Percentiles rank a stretch among this genome's conserved stretches.
Conservation (phyloP, 2,888 invertebrate species). For the Apotomis capreana region DNA sequence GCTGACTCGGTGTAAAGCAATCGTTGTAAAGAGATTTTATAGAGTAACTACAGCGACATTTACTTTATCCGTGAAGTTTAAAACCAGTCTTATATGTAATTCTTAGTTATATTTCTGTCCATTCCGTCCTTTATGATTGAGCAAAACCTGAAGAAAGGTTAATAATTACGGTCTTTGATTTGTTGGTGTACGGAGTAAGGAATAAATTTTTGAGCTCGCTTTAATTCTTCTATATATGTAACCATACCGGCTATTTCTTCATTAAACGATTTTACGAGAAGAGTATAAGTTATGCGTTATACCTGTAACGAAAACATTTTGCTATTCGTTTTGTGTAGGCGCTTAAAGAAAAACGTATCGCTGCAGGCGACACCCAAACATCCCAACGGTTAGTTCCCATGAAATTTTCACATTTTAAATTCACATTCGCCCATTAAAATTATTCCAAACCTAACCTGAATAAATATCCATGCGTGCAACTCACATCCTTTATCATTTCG, state of each 20-base stretch:
- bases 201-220: too few species aligned
- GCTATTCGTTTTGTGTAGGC: conserved; percentile 23
- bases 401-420: conserved; percentile 4
- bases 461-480: conserved; percentile 32
- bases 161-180: too few species aligned
- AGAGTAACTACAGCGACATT: background rate
- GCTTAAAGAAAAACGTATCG: conserved; percentile 14
- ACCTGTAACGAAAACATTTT: background rate
- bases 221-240: too few species aligned
- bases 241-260: too few species aligned
- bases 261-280: too few species aligned
- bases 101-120: too few species aligned
- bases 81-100: too few species aligned
- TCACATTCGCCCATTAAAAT: conserved; percentile 4
- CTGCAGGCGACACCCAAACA: conserved; percentile 10
- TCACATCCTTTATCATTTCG: conserved; percentile 30
- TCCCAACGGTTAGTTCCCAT: conserved; percentile 22
- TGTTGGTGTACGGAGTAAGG: too few species aligned
- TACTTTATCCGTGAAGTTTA: background rate
- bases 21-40: background rate
- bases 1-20: conserved; percentile 13
- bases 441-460: conserved; percentile 4
- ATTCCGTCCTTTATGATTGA: too few species aligned
- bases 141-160: too few species aligned
- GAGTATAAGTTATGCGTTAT: background rate